These are phyloP conservation scores for Drosophila azteca DNA, from an alignment of 1,140 invertebrate genomes.

Conservation along the genomic window DNA sequence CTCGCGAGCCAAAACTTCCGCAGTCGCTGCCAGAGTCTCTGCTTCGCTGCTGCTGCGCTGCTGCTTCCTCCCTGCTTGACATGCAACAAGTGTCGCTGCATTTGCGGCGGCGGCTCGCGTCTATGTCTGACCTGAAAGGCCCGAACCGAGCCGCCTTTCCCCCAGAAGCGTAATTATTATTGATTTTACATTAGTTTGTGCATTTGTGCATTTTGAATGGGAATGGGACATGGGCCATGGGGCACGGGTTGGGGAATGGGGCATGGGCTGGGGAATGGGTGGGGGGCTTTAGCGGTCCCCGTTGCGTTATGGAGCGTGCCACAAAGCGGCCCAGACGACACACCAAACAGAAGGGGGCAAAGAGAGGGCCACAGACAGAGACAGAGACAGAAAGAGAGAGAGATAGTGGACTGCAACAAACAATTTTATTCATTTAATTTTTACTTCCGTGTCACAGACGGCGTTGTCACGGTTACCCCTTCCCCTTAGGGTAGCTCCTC, in stretches of 20 bases:
- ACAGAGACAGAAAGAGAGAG: neutral
- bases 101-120: constrained; percentile 10
- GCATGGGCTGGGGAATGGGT: too few species aligned
- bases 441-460: too few species aligned
- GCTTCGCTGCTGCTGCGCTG: neutral
- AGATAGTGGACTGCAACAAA: constrained; percentile 22
- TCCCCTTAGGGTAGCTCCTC: too few species aligned
- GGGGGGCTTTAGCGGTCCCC: constrained; percentile 12
- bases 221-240: neutral
- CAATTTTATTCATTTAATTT: too few species aligned
- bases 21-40: constrained; percentile 8
- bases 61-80: constrained; percentile 66
- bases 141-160: constrained; percentile 56
- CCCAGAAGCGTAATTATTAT: constrained; percentile 73
- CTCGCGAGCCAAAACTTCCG: constrained; percentile 63
- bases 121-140: constrained; percentile 31
- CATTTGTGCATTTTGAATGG: constrained; percentile 48
- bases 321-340: constrained; percentile 30
- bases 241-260: constrained; percentile 19
- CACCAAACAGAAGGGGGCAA: neutral
- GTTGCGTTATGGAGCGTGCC: constrained; percentile 64
- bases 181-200: constrained; percentile 76
- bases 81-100: constrained; percentile 71
- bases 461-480: too few species aligned
- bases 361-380: neutral